Conservation (phyloP, 2,797 vertebrate genomes). For the Alcedo quadribrachys region DNA sequence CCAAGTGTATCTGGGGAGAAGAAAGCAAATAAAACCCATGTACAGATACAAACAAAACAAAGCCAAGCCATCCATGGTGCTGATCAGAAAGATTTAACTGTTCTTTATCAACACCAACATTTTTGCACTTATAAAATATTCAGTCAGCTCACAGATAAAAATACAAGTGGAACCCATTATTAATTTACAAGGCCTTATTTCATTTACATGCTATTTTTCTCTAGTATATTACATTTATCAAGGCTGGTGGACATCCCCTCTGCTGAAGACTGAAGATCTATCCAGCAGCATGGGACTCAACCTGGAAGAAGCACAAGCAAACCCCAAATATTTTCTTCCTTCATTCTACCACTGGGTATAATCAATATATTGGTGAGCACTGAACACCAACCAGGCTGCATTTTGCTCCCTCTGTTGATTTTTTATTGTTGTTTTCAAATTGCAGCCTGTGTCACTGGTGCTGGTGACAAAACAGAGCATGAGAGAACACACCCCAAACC, state of each 20-base stretch:
- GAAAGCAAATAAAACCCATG: not conserved
- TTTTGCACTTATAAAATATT: slow-evolving; percentile 60
- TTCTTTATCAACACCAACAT: slow-evolving; percentile 19
- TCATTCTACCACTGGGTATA: accelerated
- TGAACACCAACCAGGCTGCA: not conserved
- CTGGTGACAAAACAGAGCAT: not conserved
- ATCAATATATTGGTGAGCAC: accelerated
- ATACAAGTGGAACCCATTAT: slow-evolving; percentile 45
- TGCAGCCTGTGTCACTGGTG: not conserved
- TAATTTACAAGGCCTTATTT: slow-evolving; percentile 52
- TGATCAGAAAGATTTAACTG: not conserved
- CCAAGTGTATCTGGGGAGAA: not conserved
- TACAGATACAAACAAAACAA: not conserved
- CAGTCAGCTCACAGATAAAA: slow-evolving; percentile 31
- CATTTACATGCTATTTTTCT: slow-evolving; percentile 45
- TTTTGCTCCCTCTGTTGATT: not conserved
- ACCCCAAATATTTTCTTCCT: accelerated
- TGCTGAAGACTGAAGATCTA: not conserved
- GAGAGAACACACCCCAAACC: accelerated
- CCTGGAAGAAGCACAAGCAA: not conserved
- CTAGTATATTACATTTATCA: slow-evolving; percentile 37
- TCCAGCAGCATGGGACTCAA: accelerated
- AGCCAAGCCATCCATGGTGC: not conserved
- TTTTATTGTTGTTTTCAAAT: not conserved
- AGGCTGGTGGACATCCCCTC: not conserved